Conservation (phyloP, 2,113 vertebrate genomes). For the Sigmodon hispidus region DNA sequence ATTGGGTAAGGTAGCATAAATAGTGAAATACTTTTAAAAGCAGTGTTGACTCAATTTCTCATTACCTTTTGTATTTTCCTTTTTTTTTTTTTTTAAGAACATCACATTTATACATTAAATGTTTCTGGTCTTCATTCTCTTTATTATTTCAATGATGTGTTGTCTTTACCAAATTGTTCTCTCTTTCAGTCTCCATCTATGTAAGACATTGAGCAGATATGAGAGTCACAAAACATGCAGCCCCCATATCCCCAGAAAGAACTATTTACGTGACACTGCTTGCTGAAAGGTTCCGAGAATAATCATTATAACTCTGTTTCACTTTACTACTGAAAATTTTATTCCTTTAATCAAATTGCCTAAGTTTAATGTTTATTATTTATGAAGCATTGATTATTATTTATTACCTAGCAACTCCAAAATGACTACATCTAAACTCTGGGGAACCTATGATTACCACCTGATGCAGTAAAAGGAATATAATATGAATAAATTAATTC, state of each 20-base stretch:
- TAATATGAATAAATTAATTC: not conserved
- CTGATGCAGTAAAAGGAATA: not conserved
- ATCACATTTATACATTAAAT: not conserved
- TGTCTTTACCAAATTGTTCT: not conserved
- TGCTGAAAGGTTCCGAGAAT: not conserved
- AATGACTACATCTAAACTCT: not conserved
- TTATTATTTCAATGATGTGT: not conserved
- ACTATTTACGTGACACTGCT: not conserved
- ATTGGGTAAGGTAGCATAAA: not conserved
- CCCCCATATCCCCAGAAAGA: too few relatives aligned
- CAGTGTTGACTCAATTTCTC: not conserved
- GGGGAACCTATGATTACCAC: not conserved
- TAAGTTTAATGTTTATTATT: not conserved
- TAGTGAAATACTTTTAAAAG: not conserved
- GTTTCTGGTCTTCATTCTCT: not conserved
- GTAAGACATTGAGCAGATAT: not conserved
- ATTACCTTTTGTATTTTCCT: not conserved
- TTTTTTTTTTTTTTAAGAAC: not conserved
- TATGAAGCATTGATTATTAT: not conserved
- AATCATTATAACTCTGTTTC: not conserved
- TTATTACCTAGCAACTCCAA: accelerated
- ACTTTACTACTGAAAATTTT: not conserved
- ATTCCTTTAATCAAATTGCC: not conserved
- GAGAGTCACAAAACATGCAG: not conserved
- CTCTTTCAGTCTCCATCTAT: not conserved